Base-by-base conservation (phyloP, 2,888 invertebrate species). In the Dichetophora obliterata region DNA sequence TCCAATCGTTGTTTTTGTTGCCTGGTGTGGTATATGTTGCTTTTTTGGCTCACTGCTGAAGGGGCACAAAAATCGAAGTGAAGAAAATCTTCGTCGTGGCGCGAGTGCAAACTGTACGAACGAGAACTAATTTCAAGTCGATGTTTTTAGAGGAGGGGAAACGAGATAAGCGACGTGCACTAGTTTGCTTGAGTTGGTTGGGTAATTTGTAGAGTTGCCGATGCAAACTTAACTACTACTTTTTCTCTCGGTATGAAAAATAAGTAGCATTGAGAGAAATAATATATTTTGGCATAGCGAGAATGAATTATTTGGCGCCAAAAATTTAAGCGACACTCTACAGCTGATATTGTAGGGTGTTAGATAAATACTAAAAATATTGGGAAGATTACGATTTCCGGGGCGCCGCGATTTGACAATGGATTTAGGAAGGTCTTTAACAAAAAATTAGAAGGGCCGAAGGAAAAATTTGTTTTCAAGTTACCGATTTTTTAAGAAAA, bases 81-180 rank as follows among this genome's bases (percentile, higher is more conserved):
- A n/a, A 37, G 52, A 63, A 73, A 63, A 48, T 50, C 11, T 50
- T 73, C 63, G 61, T 66, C 74, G 77, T 77, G 79, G 77, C 77
- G 79, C 22, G 75, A 77, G 77, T 79, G 76, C 69, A 79, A 79
- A 79, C 79, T 79, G 79, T 79, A 79, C 79, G 75, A 68, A 19
- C 31, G 63, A 63, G 27, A 16, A 27, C 19, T 31, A 50, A 22
- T 19, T 22, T 34, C 31, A 37, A 16, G 19, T 48, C 5, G 14
- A 9, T 11, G 8, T 4, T 34, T 54, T 34, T n/a, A 22, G 4
- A 43, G n/a, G 31, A 52, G 34, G 22, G 27, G 31, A 61, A 63
- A 66, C 14, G n/a, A 5, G 57, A 16, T 34, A 68, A 6, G 61
- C 19, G 43, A 8, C 19, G 66, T 66, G 52, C 34, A 19, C 65